Evolutionary conservation across 1,140 invertebrate genomes (phyloP).

Genomic region (Drosophila bifasciata): DNA sequence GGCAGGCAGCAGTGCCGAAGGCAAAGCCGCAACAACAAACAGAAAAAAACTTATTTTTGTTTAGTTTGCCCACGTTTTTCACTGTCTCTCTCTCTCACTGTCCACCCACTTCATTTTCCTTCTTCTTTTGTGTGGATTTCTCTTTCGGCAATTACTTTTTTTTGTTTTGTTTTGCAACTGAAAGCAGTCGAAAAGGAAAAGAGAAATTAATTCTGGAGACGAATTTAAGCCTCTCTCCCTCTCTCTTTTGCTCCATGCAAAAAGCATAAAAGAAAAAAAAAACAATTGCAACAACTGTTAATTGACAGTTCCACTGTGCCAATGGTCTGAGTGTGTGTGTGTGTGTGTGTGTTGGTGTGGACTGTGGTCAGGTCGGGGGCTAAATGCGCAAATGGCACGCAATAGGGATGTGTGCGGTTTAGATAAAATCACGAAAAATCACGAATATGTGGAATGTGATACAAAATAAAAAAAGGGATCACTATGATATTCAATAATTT

Average conservation of each 20-base stretch:
- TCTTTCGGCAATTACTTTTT: conserved; percentile 42
- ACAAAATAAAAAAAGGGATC: too few relatives aligned
- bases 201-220: conserved; percentile 23
- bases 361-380: too few relatives aligned
- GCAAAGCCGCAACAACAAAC: conserved; percentile 18
- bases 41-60: conserved; percentile 66
- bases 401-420: not conserved
- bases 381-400: conserved; percentile 33
- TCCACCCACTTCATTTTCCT: conserved; percentile 30
- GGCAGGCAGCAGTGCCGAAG: conserved; percentile 5
- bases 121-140: conserved; percentile 50
- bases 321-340: too few relatives aligned
- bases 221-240: not conserved
- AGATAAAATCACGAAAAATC: too few relatives aligned
- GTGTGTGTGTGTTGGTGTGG: too few relatives aligned
- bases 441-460: too few relatives aligned
- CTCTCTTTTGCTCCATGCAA: conserved; percentile 3
- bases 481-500: too few relatives aligned
- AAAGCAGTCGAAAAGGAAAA: conserved; percentile 25
- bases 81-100: conserved; percentile 27
- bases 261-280: conserved; percentile 17
- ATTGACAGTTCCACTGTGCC: conserved; percentile 35
- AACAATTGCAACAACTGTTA: conserved; percentile 35
- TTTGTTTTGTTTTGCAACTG: conserved; percentile 33
- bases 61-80: conserved; percentile 66